Base-by-base conservation (phyloP, 2,113 vertebrate genomes). In the Crotalus viridis region DNA sequence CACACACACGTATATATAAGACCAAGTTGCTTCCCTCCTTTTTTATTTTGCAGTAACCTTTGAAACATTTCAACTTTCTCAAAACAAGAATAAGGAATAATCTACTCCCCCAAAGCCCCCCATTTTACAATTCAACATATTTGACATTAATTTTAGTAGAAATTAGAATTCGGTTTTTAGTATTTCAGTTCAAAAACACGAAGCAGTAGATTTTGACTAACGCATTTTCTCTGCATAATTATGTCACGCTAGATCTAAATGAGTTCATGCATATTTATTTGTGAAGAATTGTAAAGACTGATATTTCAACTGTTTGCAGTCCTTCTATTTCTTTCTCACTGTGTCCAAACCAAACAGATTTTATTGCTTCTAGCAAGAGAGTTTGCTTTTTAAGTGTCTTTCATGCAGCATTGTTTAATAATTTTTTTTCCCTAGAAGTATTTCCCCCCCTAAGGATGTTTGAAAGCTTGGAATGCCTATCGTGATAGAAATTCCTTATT, bases 381-480 rank as follows among this genome's bases (percentile, higher is more conserved):
- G 10, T 93, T 95, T 94, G 61, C 89, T 86, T 94, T 95, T 15
- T 59, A 90, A 43, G 26, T 1, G 1, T 91, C 55, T 33, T 61
- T 54, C 55, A 88, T 55, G 91, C 93, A 93, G 56, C 39, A 28
- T 59, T 91, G 92, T 43, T 33, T 28, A 93, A 95, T 92, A 69
- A 85, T 39, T 69, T 92, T 93, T 52, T 90, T 15, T 46, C 43
- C 43, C 94, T 69, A 33, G 51, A 95, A 54, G 33, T 90, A 51
- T 1, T 5, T 95, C 94, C 74, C 33, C 88, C 46, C n/a, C 19
- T 74, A 90, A 61, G 48, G 48, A 91, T 87, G 39, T 3, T 48
- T 17, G 90, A 92, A 56, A 1, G 1, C 92, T 2, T 52, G 28
- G 10, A 95, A 95, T 61, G 10, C 54, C 54, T 5, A 88, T 21